Evolutionary conservation across 2,888 invertebrate genomes (phyloP), one percentile per base, ranked within the genome.

Genomic region (Erynnis tages): DNA sequence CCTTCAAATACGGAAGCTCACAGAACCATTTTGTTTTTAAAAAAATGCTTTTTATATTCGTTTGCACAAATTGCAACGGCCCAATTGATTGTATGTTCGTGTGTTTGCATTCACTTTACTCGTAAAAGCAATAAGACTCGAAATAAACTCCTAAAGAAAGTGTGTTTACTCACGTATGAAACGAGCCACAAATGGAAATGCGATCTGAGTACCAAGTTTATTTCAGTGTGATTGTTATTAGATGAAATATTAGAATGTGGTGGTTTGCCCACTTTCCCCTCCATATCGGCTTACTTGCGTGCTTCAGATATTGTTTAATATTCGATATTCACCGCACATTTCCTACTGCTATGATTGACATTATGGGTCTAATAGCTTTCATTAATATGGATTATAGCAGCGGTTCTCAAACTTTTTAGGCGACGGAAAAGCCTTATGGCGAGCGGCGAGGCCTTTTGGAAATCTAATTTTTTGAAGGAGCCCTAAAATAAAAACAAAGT

Each of bases 161-260:
- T 25, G 23, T 29, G 46, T 47, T 30, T 45, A 11, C 16, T 40
- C 30, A 30, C 30, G 40, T 40, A 23, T 49, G 34, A 34, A 40
- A 40, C 23, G 25, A 16, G 21, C 40, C 23, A 6, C 38, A 41
- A 49, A 32, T 30, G 17, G 32, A 10, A 30, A 30, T 13, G 2
- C 16, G 40, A 49, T 48, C 19, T 41, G 1, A 27, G 11, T 17
- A 3, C 23, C 14, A 10, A 35, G 48, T 40, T 25, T 46, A 37
- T 47, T 47, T 32, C 32, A 49, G 41, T 30, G 5, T 25, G 40
- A 34, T 49, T 49, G 40, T 49, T 41, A 49, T 41, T 49, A 41
- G 16, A 49, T 49, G 49, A 49, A 49, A 49, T 49, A 49, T 49
- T 49, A 49, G 49, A 49, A 49, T 50, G 50, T 32, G 50, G 50